Conservation (phyloP, 2,113 vertebrate species). For the Pimephales promelas region DNA sequence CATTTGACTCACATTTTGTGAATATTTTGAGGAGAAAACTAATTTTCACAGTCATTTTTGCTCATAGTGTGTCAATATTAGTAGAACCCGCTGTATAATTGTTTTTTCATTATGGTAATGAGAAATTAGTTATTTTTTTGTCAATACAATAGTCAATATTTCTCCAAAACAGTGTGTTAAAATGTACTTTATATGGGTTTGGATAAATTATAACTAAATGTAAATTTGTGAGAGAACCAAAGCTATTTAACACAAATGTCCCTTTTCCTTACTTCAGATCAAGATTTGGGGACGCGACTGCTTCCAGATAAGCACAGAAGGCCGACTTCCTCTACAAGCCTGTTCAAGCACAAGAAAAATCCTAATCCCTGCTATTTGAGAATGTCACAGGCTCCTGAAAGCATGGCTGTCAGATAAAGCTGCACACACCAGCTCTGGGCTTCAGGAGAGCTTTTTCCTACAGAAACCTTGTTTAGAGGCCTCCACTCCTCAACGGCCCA, state of each 20-base stretch:
- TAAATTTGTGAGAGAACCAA: background rate
- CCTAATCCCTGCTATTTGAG: constrained; percentile 66
- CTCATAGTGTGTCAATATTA: no score
- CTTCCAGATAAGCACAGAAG: constrained; percentile 37
- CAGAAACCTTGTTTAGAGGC: constrained; percentile 61
- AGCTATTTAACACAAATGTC: background rate
- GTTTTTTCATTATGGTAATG: background rate
- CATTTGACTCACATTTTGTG: no score
- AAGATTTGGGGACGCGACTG: background rate
- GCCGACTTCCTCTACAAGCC: background rate
- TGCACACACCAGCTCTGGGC: constrained; percentile 52
- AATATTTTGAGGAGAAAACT: no score
- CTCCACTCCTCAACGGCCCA: constrained; percentile 54
- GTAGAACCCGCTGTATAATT: no score
- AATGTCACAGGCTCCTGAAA: constrained; percentile 65
- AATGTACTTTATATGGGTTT: background rate
- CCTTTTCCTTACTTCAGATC: background rate
- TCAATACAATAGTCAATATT: background rate
- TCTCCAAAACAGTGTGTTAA: no score
- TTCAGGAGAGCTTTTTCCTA: constrained; percentile 59
- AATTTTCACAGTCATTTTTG: no score
- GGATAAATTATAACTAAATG: background rate
- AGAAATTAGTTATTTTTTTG: background rate
- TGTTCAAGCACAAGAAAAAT: constrained; percentile 21
- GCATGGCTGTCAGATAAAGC: constrained; percentile 61